Base-by-base conservation (phyloP, 92 coral and sea anemone genomes). In the Meandrina meandrites region DNA sequence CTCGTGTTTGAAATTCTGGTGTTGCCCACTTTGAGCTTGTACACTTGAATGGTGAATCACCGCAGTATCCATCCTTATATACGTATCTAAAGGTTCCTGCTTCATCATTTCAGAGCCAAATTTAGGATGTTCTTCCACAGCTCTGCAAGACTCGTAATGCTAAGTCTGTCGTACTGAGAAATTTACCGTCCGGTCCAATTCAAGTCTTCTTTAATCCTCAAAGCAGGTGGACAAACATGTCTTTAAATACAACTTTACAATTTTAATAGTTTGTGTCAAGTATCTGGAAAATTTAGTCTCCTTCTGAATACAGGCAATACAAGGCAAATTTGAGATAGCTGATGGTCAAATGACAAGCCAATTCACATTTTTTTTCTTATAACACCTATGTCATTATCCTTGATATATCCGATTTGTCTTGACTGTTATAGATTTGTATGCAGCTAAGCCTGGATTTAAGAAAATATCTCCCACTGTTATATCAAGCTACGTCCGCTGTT, bases 61-160 rank as follows among this genome's bases (percentile, higher is more conserved):
- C 40, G 79, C 53, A 72, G 27, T 24, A 34, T 35, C 32, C 87
- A 83, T 83, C 71, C 79, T 83, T 83, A 56, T 83, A 83, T 83
- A 83, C 70, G 13, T 35, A 24, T 34, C 18, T 51, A 22, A 35
- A 73, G 40, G 87, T 71, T 72, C 87, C 87, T 72, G 53, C 22
- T 14, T 53, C 54, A 80, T 73, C 87, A 72, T 27, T 22, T 35
- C 37, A 53, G 10, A 13, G 69, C 5, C 80, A 72, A 72, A 73
- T 47, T 82, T 72, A 83, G 30, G 79, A 51, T 12, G 17, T 57
- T 57, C 11, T 19, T 51, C 79, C 45, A 45, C 50, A 2, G 24
- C 4, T 11, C 32, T 24, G 32, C n/a, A 24, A 73, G 87, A 54
- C 45, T 2, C 13, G 37, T 2, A 32, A 30, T 32, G 24, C 24